Base-by-base conservation (phyloP, 2,113 vertebrate genomes). In the Corythaixoides concolor region DNA sequence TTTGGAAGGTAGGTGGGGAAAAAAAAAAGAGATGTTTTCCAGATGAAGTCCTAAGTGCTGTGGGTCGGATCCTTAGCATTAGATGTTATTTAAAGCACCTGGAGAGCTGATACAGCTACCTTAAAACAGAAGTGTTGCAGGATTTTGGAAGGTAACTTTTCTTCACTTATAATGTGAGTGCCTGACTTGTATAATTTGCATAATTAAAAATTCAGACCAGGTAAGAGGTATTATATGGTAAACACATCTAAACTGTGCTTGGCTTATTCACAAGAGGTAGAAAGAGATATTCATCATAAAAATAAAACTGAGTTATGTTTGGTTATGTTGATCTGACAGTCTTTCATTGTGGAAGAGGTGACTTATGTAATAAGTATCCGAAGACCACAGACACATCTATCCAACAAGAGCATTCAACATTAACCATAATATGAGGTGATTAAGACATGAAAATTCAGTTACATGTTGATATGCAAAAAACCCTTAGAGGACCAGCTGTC, bases 401-500 rank as follows among this genome's bases (percentile, higher is more conserved):
- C 35, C 45, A 85, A 23, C 26, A 56, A 35, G 8, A 68, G 3
- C 10, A 33, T 79, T 87, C 66, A 43, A 26, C 82, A 85, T 66
- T 79, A 92, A 75, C 8, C 9, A 0, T 58, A 91, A 69, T 82
- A 91, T 73, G 39, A 76, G 11, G 32, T 5, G 52, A 93, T 79
- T 88, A 88, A 86, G 85, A 63, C 52, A 86, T 5, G 6, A 95
- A 94, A 81, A 89, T 79, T 87, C 28, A 82, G 77, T 82, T 93
- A 79, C 0, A 5, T 89, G 55, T 91, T 85, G 90, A 82, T 66
- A 53, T 69, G 26, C 26, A 73, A 86, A 92, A 95, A 88, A 15
- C 45, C 53, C 74, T 92, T 92, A 85, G 81, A 95, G 73, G 53
- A 89, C 16, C 37, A 85, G 55, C 73, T 89, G 74, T 90, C 88